Evolutionary conservation across 1,140 invertebrate species (phyloP), one percentile per base, ranked within the genome.

Genomic region (Gyrodactylus bullatarudis): DNA sequence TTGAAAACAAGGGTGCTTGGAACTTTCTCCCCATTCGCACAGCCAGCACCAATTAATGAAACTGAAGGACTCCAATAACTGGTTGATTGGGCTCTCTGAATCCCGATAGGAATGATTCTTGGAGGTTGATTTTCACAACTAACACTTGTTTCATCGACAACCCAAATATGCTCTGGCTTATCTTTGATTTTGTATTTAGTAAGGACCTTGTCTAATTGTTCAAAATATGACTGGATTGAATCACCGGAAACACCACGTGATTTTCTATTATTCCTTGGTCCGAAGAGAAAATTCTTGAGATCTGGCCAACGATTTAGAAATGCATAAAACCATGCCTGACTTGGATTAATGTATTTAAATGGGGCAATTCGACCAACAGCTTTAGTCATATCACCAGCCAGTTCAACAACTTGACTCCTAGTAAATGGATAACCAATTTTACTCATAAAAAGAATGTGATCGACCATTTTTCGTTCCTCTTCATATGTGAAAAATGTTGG

Each of bases 221-320:
- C 70, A 71, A 23, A 71, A 26, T 71, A 71, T 1, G 70, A 21
- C 24, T 71, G 70, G 24, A 71, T 71, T 23, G 70, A 71, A 1
- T 71, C 70, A 26, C 21, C 70, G 21, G 70, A 71, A 2, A 71
- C 70, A 26, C 70, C 70, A 23, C 24, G 21, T 1, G 21, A 23
- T 26, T 71, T 71, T 24, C 70, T 24, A 24, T 71, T 71, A 26
- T 24, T 71, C 24, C 70, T 71, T 2, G 70, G 70, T 2, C 70
- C 70, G 24, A 23, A 71, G 1, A 71, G 70, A n/a, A 23, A 71
- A 26, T 71, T 71, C 24, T 71, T 71, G 1, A 71, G 23, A n/a
- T 71, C 70, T 26, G 70, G 70, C 72, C 72, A 73, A 24, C 72
- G 72, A 26, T 73, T 68, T 24, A 69, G 23, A 69, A 73, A 73